Conservation (phyloP, 2,113 vertebrate genomes). For the Cryptotis parvus region DNA sequence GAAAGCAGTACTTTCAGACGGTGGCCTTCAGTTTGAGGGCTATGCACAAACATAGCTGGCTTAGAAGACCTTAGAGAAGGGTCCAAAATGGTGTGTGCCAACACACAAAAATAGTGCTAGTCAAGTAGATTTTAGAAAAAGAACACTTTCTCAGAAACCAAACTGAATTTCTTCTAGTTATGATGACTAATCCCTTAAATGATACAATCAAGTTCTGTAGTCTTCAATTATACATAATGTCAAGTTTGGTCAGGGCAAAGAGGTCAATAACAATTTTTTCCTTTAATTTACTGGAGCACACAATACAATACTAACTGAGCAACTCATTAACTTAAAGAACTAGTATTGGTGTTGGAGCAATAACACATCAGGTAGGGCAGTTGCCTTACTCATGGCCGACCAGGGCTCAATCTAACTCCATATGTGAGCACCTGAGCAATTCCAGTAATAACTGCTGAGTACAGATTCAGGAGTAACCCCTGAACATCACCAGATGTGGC, state of each 20-base stretch:
- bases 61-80: neutral
- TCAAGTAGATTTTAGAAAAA: neutral
- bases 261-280: neutral
- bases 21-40: neutral
- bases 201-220: neutral
- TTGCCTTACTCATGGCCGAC: too few species aligned
- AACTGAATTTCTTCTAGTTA: neutral
- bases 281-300: neutral
- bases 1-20: neutral
- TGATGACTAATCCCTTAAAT: neutral
- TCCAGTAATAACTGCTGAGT: too few species aligned
- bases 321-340: constrained; percentile 45
- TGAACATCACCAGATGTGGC: too few species aligned
- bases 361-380: too few species aligned
- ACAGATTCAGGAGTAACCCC: too few species aligned
- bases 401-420: too few species aligned
- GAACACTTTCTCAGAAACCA: neutral
- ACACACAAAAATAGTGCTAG: neutral
- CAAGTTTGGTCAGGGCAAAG: neutral
- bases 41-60: neutral
- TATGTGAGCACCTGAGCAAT: too few species aligned
- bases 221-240: neutral
- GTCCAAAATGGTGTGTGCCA: neutral
- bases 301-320: constrained; percentile 58
- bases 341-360: too few species aligned